Percentiles rank a stretch among this genome's conserved stretches.
phyloP scores from a whole-genome alignment of 2,888 invertebrate species.

The Limnephilus auricula region DNA sequence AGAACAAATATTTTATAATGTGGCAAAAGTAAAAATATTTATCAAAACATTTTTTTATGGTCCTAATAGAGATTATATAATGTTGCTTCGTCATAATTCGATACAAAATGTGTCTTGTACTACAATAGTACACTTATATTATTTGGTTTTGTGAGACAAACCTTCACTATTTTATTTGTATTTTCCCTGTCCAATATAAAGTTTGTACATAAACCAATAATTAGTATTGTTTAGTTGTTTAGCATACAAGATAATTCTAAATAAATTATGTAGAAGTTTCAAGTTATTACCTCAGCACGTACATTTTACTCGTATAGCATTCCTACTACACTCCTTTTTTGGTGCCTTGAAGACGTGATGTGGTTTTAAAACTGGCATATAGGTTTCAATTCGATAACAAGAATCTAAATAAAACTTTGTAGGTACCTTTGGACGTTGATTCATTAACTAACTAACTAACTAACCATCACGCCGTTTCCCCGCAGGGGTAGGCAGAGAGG shows the following conservation, averaged over 20 bases:
- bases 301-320: background rate
- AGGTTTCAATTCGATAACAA: background rate
- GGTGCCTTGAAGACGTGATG: background rate
- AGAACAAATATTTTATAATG: too few relatives aligned
- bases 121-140: too few relatives aligned
- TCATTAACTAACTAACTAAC: too few relatives aligned
- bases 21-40: too few relatives aligned
- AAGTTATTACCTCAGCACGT: slow-evolving; percentile 2
- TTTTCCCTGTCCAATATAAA: background rate
- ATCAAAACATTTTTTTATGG: too few relatives aligned
- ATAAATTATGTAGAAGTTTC: background rate
- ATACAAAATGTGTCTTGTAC: too few relatives aligned
- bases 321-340: background rate
- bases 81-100: too few relatives aligned
- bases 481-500: too few relatives aligned
- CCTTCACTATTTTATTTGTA: background rate
- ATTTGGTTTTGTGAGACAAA: background rate
- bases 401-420: background rate
- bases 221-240: background rate
- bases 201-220: background rate
- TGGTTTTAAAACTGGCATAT: background rate
- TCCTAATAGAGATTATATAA: too few relatives aligned
- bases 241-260: background rate
- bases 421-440: background rate
- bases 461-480: too few relatives aligned